phyloP scores from a whole-genome alignment of 2,113 vertebrate species.

The Stegastes partitus region DNA sequence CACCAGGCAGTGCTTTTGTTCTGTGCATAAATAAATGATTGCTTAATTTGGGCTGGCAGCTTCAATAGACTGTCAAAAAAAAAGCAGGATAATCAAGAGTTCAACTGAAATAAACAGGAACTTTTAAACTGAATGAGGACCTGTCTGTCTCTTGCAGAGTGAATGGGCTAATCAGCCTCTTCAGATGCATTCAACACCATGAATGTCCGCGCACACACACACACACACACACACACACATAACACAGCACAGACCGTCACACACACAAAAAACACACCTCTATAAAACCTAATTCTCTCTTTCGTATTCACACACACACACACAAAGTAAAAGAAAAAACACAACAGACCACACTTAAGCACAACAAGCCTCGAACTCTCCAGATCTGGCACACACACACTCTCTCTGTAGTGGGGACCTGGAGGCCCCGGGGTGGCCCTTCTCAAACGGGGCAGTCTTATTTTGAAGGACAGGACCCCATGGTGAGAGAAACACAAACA shows the following conservation, averaged over 20 bases:
- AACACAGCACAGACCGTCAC: constrained; percentile 1
- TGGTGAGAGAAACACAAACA: constrained; percentile 74
- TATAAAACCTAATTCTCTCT: constrained; percentile 33
- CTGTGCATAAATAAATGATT: constrained; percentile 79
- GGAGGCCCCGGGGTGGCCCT: constrained; percentile 66
- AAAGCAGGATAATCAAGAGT: constrained; percentile 76
- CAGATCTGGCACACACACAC: constrained; percentile 51
- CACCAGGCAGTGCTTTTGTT: constrained; percentile 77
- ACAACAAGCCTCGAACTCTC: constrained; percentile 53
- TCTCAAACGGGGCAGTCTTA: constrained; percentile 63
- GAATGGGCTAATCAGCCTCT: constrained; percentile 72
- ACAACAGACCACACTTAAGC: constrained; percentile 51
- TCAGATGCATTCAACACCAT: constrained; percentile 51
- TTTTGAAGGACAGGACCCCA: constrained; percentile 79
- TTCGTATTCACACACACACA: constrained; percentile 38
- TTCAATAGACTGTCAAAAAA: constrained; percentile 75
- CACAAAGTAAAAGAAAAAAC: constrained; percentile 23
- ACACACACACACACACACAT: constrained; percentile 32
- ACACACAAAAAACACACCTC: constrained; percentile 22
- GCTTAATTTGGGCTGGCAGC: constrained; percentile 73
- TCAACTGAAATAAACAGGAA: constrained; percentile 75
- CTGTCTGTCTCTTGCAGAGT: constrained; percentile 64
- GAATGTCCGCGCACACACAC: constrained; percentile 9
- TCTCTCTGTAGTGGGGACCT: constrained; percentile 56
- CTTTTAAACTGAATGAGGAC: constrained; percentile 75